A percentile compares a stretch with the other conserved stretches of the same genome.
Conservation (phyloP, 2,888 invertebrate genomes). For the Dichetophora obliterata region DNA sequence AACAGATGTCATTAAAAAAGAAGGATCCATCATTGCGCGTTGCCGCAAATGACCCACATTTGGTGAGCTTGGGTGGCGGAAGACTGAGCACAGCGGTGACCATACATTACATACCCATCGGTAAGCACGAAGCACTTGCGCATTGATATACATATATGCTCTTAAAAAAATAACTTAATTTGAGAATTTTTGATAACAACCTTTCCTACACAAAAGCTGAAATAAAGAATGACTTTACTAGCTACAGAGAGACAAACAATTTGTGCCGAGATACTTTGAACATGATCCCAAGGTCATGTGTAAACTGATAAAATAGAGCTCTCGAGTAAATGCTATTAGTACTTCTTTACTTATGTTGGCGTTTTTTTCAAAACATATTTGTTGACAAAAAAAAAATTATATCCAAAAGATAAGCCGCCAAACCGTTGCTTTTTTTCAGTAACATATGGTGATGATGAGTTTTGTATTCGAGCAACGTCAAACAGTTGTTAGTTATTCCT, state of each 20-base stretch:
- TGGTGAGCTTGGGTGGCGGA: conserved; percentile 92
- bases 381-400: not conserved
- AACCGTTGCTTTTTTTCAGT: not conserved
- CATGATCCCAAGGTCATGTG: conserved; percentile 54
- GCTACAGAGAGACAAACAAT: too few relatives aligned
- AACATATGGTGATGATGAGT: too few relatives aligned
- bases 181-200: too few relatives aligned
- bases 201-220: too few relatives aligned
- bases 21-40: conserved; percentile 72
- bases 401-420: not conserved
- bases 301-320: conserved; percentile 50
- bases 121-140: conserved; percentile 71
- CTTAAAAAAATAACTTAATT: not conserved
- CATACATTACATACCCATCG: conserved; percentile 89
- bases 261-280: not conserved
- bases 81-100: conserved; percentile 93
- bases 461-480: not conserved
- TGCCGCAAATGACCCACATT: conserved; percentile 87
- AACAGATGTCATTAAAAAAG: conserved; percentile 69
- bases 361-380: not conserved
- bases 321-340: conserved; percentile 7
- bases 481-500: not conserved
- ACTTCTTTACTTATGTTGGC: not conserved
- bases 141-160: not conserved
- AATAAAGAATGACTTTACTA: too few relatives aligned